Evolutionary conservation across 2,888 invertebrate species (phyloP).

Genomic region (Nemapogon koenigi): DNA sequence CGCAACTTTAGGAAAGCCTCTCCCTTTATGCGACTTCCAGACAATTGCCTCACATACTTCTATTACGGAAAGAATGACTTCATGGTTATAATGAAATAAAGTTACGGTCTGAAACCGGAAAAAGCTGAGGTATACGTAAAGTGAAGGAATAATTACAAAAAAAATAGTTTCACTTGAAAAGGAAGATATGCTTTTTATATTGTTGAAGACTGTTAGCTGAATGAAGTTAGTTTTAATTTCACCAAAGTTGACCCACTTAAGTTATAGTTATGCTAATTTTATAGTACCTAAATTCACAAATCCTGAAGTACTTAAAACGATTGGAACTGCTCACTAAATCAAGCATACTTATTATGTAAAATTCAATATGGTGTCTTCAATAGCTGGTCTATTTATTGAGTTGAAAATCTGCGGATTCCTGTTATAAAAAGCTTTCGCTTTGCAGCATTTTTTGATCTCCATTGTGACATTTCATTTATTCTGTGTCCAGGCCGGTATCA

Average conservation of each 20-base stretch:
- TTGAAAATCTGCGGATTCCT: constrained; percentile 13
- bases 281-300: too few relatives aligned
- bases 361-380: too few relatives aligned
- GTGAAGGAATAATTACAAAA: constrained; percentile 19
- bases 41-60: constrained; percentile 31
- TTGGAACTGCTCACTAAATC: too few relatives aligned
- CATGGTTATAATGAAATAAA: constrained; percentile 2
- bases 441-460: constrained; percentile 28
- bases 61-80: constrained; percentile 10
- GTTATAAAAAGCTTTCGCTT: constrained; percentile 22
- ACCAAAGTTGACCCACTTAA: too few relatives aligned
- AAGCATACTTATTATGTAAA: too few relatives aligned
- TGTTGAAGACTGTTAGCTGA: too few relatives aligned
- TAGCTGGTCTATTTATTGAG: too few relatives aligned
- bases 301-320: too few relatives aligned
- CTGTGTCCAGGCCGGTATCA: constrained; percentile 13
- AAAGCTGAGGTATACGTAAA: constrained; percentile 18
- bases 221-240: too few relatives aligned
- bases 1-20: constrained; percentile 41
- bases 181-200: too few relatives aligned
- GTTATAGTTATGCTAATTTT: too few relatives aligned
- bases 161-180: too few relatives aligned
- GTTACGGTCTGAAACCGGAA: constrained; percentile 5
- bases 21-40: constrained; percentile 40
- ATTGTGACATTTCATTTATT: constrained; percentile 34